These are phyloP conservation scores for Scarus forsteni DNA, from an alignment of 2,797 vertebrate species.

Conservation along the genomic window DNA sequence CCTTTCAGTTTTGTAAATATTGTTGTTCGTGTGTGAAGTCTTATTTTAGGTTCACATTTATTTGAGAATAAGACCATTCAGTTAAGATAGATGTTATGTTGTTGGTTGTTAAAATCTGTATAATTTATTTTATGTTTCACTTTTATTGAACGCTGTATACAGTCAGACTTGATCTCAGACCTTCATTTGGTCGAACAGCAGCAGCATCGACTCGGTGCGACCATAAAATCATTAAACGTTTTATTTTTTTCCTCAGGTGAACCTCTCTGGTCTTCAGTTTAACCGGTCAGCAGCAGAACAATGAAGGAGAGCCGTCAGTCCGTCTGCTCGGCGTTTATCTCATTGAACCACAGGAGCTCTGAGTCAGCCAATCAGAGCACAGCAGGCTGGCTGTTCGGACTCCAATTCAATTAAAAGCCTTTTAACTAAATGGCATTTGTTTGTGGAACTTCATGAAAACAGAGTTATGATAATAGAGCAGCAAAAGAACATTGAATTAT, in stretches of 20 bases:
- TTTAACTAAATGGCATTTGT: slow-evolving; percentile 46
- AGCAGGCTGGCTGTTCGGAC: not conserved
- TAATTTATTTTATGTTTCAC: no score
- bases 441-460: slow-evolving; percentile 36
- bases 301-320: slow-evolving; percentile 1
- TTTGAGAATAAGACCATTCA: no score
- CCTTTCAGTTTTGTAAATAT: no score
- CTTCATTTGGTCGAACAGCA: no score
- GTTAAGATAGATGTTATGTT: no score
- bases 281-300: not conserved
- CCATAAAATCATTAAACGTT: not conserved
- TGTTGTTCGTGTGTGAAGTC: no score
- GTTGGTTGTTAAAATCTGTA: no score
- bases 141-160: no score
- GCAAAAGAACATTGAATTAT: slow-evolving; percentile 50
- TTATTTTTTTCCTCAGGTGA: not conserved
- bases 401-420: slow-evolving; percentile 38
- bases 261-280: not conserved
- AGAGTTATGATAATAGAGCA: slow-evolving; percentile 47
- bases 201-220: no score
- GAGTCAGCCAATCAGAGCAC: slow-evolving; percentile 15
- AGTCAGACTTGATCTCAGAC: no score
- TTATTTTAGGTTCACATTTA: no score
- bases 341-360: slow-evolving; percentile 13
- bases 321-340: slow-evolving; percentile 19